Evolutionary conservation across 2,888 invertebrate species (phyloP), one percentile per base, ranked within the genome.

Genomic region (Cataglyphis cursor): DNA sequence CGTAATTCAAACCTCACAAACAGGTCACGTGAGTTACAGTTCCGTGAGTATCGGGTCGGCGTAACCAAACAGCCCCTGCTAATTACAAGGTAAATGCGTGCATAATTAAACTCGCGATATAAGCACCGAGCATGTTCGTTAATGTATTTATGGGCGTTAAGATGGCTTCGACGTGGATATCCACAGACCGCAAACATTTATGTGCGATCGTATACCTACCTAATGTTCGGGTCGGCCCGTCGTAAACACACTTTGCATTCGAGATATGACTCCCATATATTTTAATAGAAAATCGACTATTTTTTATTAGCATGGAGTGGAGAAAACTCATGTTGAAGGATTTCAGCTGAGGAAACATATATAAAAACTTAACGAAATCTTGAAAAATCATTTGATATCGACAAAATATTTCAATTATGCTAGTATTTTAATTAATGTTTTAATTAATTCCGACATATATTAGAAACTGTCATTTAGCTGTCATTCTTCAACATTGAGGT

Each of bases 1-100:
- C 88, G 88, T 89, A 89, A 89, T 89, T 89, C 89, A 89, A 85
- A 83, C 84, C 87, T 87, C 78, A 84, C 88, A 87, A 89, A 87
- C 88, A 87, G 89, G 89, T 87, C 87, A 89, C 89, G 83, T 88
- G 89, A 89, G 88, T 88, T 88, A 88, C 88, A 81, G 89, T 85
- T 85, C 82, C 87, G 66, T 74, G 88, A 84, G 87, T 88, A 89
- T 88, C 88, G 87, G 88, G 75, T 74, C 66, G 86, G 66, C 44
- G 75, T 84, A 87, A 87, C 83, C 85, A 87, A 89, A 89, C 89
- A 84, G 84, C 84, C 85, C 48, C 76, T 84, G 81, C 89, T 89
- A 89, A 89, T 89, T 89, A 89, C 88, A 85, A 88, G 82, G 88
- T 82, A 89, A 87, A 89, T 89, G 83, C 85, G 82, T 51, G 87